Percentiles rank a stretch among this genome's conserved stretches.
These are phyloP conservation scores for Tachina fera DNA, from an alignment of 2,888 invertebrate genomes.

Conservation along the genomic window DNA sequence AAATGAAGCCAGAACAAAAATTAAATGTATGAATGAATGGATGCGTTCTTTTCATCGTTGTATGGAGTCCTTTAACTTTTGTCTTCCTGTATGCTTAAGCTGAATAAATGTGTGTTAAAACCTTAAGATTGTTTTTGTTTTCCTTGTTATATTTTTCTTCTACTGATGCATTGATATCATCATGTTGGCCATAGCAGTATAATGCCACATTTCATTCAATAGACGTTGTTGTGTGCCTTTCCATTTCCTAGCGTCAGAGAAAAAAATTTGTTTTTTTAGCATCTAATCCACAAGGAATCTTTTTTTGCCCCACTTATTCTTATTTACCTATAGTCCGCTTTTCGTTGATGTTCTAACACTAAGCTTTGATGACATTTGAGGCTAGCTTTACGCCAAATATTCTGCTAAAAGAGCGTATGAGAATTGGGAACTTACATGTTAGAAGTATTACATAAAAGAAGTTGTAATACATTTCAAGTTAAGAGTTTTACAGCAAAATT, in stretches of 20 bases:
- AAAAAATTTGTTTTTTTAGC: conserved; percentile 42
- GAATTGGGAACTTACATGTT: no score
- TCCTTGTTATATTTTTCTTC: background rate
- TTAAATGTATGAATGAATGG: conserved; percentile 56
- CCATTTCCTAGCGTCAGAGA: conserved; percentile 21
- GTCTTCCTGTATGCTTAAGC: conserved; percentile 27
- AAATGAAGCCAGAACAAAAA: conserved; percentile 34
- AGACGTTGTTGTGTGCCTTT: conserved; percentile 35
- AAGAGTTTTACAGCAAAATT: no score
- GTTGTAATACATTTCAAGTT: no score
- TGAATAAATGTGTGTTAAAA: conserved; percentile 38
- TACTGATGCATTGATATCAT: conserved; percentile 46
- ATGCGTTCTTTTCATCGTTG: conserved; percentile 47
- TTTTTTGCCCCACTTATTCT: conserved; percentile 45
- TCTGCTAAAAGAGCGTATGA: no score
- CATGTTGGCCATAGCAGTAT: conserved; percentile 41
- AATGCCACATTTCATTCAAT: conserved; percentile 49
- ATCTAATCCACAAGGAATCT: conserved; percentile 64
- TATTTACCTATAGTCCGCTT: conserved; percentile 55
- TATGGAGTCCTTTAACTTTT: conserved; percentile 39
- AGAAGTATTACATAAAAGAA: no score
- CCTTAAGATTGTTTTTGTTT: conserved; percentile 50
- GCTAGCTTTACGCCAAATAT: background rate
- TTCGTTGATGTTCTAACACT: conserved; percentile 36
- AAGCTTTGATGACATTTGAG: background rate